Percentiles rank a stretch among this genome's conserved stretches.
These are phyloP conservation scores for Eulimnadia texana DNA, from an alignment of 1,140 invertebrate species.

Conservation along the genomic window DNA sequence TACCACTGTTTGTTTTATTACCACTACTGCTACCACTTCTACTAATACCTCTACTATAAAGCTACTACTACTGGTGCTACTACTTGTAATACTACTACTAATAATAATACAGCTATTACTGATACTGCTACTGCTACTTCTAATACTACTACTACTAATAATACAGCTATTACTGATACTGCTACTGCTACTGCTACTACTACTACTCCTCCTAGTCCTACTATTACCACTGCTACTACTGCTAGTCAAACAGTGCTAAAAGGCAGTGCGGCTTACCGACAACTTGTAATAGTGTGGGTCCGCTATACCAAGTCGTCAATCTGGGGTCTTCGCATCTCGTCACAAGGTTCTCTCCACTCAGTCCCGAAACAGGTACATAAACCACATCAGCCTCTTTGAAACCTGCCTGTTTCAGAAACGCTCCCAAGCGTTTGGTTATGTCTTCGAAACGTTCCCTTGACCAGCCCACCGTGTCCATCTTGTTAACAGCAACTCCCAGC, in stretches of 20 bases:
- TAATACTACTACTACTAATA: constrained; percentile 27
- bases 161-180: neutral
- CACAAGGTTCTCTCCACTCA: constrained; percentile 83
- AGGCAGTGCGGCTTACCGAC: constrained; percentile 43
- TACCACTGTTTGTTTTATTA: neutral
- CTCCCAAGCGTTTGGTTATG: constrained; percentile 65
- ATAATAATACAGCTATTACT: neutral
- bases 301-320: constrained; percentile 68
- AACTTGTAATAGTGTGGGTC: constrained; percentile 62
- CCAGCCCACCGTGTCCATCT: constrained; percentile 69
- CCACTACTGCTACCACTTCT: neutral
- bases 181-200: neutral
- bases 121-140: neutral
- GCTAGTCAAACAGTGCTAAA: neutral
- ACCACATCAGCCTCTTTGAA: constrained; percentile 75
- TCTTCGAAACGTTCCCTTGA: constrained; percentile 67
- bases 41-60: neutral
- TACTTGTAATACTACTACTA: constrained; percentile 1
- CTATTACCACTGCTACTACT: neutral
- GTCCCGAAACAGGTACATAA: constrained; percentile 89
- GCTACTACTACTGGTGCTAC: constrained; percentile 31
- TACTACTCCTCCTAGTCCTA: neutral
- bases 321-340: constrained; percentile 46
- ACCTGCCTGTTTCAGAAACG: constrained; percentile 90
- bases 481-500: constrained; percentile 69